Evolutionary conservation across 1,140 invertebrate genomes (phyloP), one percentile per base, ranked within the genome.

Genomic region (Helicoverpa zea): DNA sequence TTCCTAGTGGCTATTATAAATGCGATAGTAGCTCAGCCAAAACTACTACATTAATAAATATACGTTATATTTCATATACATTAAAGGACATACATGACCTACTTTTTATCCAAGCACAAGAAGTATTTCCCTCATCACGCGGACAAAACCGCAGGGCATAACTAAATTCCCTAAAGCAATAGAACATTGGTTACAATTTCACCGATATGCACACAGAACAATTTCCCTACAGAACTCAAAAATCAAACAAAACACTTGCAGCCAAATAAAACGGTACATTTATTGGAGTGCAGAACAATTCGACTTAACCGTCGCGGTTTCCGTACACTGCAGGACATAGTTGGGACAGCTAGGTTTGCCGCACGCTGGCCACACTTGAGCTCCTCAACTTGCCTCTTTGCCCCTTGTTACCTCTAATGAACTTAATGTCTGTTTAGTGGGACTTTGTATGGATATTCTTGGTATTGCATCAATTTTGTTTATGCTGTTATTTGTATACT

Each of bases 261-360:
- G 30, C 52, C 29, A 51, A 58, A 77, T 51, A 43, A 54, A 77
- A 61, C 35, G 49, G 47, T 77, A 66, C 59, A 54, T 64, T 59
- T 23, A 77, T 77, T 66, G 13, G 14, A 63, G 3, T 49, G 43
- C 18, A 49, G 7, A 30, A 64, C 35, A 83, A 84, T 86, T 85
- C 84, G 85, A 88, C 77, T 88, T 88, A 82, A 75, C 85, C 81
- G 82, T 84, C 83, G 87, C 84, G 87, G 85, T 86, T 85, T 81
- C 75, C 81, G 66, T 73, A 56, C 47, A 58, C 14, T 52, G 52
- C 74, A 83, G 82, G 85, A 80, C 85, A 86, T 86, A 87, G 84
- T 87, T 84, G 81, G 73, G 83, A 82, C 80, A 82, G 80, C 63
- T 9, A 74, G 81, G 81, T 82, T 66, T 61, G 74, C 74, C 80